Percentiles rank a stretch among this genome's conserved stretches.
Evolutionary conservation across 2,113 vertebrate genomes (phyloP).

Genomic region (Bujurquina vittata): DNA sequence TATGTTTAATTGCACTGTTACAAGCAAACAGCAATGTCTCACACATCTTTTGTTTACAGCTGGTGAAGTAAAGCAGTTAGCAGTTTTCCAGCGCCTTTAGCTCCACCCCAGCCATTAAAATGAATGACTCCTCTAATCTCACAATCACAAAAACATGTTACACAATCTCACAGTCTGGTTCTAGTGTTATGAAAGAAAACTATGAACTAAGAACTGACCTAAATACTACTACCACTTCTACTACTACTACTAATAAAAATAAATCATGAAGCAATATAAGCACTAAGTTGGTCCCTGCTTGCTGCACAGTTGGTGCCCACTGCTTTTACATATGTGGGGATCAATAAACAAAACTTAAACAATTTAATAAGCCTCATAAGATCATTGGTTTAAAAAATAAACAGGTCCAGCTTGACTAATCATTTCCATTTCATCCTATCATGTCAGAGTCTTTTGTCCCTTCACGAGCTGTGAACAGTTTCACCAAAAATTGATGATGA

Average conservation of each 20-base stretch:
- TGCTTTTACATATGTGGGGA: not conserved
- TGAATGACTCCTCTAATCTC: slow-evolving; percentile 5
- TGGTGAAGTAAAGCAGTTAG: not conserved
- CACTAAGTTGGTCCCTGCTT: not conserved
- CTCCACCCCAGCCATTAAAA: not conserved
- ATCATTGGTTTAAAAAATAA: not conserved
- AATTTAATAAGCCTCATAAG: not conserved
- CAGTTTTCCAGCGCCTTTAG: not conserved
- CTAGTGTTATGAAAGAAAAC: not conserved
- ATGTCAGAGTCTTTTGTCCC: not conserved
- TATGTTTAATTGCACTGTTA: not conserved
- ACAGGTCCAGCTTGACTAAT: no score
- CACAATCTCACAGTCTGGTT: not conserved
- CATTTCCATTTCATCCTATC: no score
- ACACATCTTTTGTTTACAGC: not conserved
- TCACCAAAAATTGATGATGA: not conserved
- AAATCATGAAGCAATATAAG: not conserved
- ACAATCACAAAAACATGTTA: slow-evolving; percentile 31
- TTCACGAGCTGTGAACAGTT: not conserved
- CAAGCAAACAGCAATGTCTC: not conserved
- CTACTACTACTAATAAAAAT: no score
- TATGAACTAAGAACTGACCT: not conserved
- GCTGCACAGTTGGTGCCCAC: rapidly evolving
- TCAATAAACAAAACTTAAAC: not conserved
- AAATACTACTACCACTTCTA: not conserved